Evolutionary conservation across 1,140 invertebrate species (phyloP), one percentile per base, ranked within the genome.

Genomic region (Meloidogyne exigua): DNA sequence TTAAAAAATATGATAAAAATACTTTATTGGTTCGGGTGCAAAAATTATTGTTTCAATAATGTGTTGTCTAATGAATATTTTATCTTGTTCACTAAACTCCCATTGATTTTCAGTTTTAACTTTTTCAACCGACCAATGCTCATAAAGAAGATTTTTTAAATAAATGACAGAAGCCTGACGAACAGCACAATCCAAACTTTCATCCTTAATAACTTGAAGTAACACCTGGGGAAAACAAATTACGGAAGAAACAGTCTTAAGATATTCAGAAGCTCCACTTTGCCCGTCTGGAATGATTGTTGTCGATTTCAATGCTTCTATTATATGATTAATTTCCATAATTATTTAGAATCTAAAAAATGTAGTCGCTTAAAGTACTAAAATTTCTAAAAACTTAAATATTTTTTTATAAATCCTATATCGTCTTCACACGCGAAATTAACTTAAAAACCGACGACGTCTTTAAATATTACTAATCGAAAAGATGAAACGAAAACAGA

Each of bases 101-200:
- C 49, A 63, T 26, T 66, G 57, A 13, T 78, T 79, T 21, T 80
- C 92, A 91, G n/a, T 89, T 88, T 57, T 66, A 64, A 89, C 89
- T 85, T 95, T 93, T n/a, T 92, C 92, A 77, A 94, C 93, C 76
- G 91, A 91, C 96, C 96, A 99, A 88, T 91, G 92, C 82, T 92
- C 91, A 62, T 91, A 92, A 44, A 98, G 91, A 86, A 96, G 90
- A 90, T 99, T 99, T 89, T 99, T 99, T 66, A 99, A 89, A 89
- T 96, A 99, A 81, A 99, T 94, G 36, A 93, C 95, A 87, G 92
- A 94, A 79, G 96, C 95, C 91, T 98, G 95, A 80, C 95, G 89
- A 0, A 96, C 92, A 80, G 95, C 93, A 91, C 95, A 92, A 62
- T 96, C 93, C 57, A 95, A 90, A 80, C 94, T 92, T 85, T 91